These are phyloP conservation scores for Corythornis vintsioides DNA, from an alignment of 2,113 vertebrate genomes.

Conservation along the genomic window DNA sequence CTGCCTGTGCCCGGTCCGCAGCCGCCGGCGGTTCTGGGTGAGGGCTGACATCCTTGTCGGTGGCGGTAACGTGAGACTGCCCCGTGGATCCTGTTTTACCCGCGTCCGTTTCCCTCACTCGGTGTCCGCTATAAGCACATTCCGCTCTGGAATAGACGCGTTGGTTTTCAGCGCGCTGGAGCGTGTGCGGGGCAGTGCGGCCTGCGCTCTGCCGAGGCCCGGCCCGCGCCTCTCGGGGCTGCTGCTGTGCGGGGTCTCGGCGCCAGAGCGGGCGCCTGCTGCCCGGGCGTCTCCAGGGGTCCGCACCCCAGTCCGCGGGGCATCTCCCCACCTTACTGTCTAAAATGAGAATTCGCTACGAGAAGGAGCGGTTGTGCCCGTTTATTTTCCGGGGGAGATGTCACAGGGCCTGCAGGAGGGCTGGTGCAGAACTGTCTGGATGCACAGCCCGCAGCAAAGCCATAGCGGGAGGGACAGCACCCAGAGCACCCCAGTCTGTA, in stretches of 20 bases:
- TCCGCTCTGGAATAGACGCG: not conserved
- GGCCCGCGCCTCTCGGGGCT: not conserved
- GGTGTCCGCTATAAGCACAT: not conserved
- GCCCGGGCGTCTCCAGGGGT: too few relatives aligned
- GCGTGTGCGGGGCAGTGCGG: not conserved
- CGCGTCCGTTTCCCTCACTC: not conserved
- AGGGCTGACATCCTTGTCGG: not conserved
- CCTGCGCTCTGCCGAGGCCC: not conserved
- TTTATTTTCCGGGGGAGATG: rapidly evolving
- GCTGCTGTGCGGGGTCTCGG: not conserved
- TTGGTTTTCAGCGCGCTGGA: not conserved
- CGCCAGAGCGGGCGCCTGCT: not conserved
- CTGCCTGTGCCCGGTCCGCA: not conserved
- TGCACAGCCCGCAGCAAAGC: not conserved
- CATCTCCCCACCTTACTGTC: rapidly evolving
- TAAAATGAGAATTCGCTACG: rapidly evolving
- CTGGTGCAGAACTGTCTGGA: rapidly evolving
- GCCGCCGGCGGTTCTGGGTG: not conserved
- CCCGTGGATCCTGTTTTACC: not conserved
- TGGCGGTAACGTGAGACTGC: not conserved
- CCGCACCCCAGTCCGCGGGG: not conserved
- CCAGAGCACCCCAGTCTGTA: not conserved
- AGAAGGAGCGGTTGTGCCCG: rapidly evolving
- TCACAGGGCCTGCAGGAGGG: not conserved
- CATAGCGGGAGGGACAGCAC: rapidly evolving